These are phyloP conservation scores for Drosophila watanabei DNA, from an alignment of 1,140 invertebrate species.

Conservation along the genomic window DNA sequence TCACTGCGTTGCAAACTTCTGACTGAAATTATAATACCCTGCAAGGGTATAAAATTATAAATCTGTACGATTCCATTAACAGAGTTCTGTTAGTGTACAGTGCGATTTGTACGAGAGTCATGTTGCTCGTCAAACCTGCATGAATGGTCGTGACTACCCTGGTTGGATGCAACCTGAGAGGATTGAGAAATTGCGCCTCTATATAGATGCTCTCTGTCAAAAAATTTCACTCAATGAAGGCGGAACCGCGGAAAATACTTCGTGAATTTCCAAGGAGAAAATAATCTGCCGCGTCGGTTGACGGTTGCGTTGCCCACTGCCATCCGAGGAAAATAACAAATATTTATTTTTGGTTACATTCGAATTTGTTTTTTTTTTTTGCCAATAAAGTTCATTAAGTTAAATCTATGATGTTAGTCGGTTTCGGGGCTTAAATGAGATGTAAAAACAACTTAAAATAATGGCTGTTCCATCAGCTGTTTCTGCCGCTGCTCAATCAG, in stretches of 20 bases:
- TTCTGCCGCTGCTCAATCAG: not conserved
- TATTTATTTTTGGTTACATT: not conserved
- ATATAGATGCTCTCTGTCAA: too few relatives aligned
- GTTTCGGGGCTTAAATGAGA: slow-evolving; percentile 5
- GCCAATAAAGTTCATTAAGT: not conserved
- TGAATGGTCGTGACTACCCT: too few relatives aligned
- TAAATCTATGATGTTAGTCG: not conserved
- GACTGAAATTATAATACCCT: too few relatives aligned
- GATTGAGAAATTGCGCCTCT: too few relatives aligned
- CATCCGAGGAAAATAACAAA: slow-evolving; percentile 1
- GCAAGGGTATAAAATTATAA: too few relatives aligned
- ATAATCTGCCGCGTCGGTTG: slow-evolving; percentile 10
- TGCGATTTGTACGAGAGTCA: too few relatives aligned
- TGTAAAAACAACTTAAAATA: not conserved
- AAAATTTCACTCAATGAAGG: slow-evolving; percentile 1
- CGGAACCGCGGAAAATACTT: slow-evolving; percentile 6
- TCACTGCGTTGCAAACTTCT: too few relatives aligned
- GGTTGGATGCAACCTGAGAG: too few relatives aligned
- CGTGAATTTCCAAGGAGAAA: slow-evolving; percentile 4
- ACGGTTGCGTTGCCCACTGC: slow-evolving; percentile 8
- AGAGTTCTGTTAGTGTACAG: too few relatives aligned
- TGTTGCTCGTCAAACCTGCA: too few relatives aligned
- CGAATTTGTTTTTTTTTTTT: not conserved
- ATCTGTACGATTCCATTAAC: too few relatives aligned
- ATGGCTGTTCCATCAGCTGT: slow-evolving; percentile 8